Base-by-base conservation (phyloP, 2,888 invertebrate genomes). In the Dusona sp. region DNA sequence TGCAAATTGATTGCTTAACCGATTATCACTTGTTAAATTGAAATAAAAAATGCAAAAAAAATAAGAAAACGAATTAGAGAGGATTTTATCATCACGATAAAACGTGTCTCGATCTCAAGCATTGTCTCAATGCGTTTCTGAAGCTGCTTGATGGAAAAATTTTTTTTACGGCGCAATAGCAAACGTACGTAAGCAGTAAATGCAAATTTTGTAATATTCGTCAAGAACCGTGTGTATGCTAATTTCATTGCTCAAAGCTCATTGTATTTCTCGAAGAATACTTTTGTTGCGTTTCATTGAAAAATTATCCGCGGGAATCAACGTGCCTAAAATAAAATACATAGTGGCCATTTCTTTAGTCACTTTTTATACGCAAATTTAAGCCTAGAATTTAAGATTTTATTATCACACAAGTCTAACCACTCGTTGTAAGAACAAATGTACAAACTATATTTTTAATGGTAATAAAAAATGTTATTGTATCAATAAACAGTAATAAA, bases 381-480 rank as follows among this genome's bases (percentile, higher is more conserved):
- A 25, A 25, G 57, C 25, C 11, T 3, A 57, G 25, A 25, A 3
- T 57, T 25, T 25, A 25, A 9, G 25, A 25, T 25, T 57, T 57
- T 13, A 54, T 54, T 3, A 64, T 29, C 64, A 19, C 8, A 19
- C 64, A 36, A 65, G 45, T 70, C 7, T 48, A 25, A 25, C 25
- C 45, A 29, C 70, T 70, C 42, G 38, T 45, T 8, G 45, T 45
- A 45, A 25, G 11, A 70, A 42, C 22, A 45, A 70, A 70, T 45
- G 48, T 70, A 70, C 70, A 70, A 70, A 70, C 25, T 70, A 45
- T 70, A 25, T 16, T 70, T 70, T 70, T n/a, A 16, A 70, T 48
- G 38, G 65, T 22, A 67, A 36, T 67, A 9, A n/a, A n/a, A 38
- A 36, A 19, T n/a, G 38, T 38, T 38, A 67, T 67, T 36, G 33